Conservation (phyloP, 1,140 invertebrate genomes). For the Heliconius hewitsoni region DNA sequence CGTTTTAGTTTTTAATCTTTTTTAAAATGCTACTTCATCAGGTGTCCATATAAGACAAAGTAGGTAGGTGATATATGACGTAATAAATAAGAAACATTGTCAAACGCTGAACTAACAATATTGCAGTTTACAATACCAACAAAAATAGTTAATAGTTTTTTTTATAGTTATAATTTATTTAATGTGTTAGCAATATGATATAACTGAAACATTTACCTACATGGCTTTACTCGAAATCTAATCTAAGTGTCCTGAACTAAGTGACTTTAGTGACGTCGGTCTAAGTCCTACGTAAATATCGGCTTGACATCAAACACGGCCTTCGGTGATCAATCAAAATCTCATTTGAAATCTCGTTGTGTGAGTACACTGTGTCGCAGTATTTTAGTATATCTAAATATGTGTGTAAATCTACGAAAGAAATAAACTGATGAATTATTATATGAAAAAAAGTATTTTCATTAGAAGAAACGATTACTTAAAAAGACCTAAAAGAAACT, state of each 20-base stretch:
- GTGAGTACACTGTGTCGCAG: neutral
- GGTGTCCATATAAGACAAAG: no score
- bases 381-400: neutral
- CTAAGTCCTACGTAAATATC: conserved; percentile 32
- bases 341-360: conserved; percentile 54
- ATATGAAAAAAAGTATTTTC: no score
- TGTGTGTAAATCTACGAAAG: neutral
- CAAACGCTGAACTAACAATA: no score
- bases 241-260: conserved; percentile 10
- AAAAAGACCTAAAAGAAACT: no score
- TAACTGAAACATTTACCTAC: neutral
- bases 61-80: no score
- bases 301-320: conserved; percentile 20
- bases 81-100: no score
- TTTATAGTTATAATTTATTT: neutral
- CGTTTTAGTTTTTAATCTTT: no score
- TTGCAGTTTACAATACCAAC: no score
- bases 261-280: conserved; percentile 19
- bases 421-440: no score
- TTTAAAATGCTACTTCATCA: no score
- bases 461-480: no score
- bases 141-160: no score
- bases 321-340: conserved; percentile 63
- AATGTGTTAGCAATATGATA: neutral
- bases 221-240: conserved; percentile 7